phyloP scores from a whole-genome alignment of 2,113 vertebrate species.

The Anguilla japonica region DNA sequence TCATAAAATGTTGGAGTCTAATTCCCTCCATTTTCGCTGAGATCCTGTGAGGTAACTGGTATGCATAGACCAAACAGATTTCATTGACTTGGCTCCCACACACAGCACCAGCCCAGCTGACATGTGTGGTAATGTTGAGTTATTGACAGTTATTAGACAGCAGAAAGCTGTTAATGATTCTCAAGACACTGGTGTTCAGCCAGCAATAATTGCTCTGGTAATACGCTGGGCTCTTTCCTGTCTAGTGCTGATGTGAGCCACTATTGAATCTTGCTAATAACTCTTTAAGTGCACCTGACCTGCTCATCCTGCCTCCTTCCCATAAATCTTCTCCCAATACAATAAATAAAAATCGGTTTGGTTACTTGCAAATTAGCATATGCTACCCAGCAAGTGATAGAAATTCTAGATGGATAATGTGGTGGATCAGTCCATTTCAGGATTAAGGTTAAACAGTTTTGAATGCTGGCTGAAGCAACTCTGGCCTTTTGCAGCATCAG shows the following conservation, averaged over 20 bases:
- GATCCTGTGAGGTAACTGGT: background rate
- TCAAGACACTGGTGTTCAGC: background rate
- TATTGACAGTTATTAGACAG: constrained; percentile 10
- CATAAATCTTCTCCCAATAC: background rate
- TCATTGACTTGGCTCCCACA: background rate
- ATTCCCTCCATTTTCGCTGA: background rate
- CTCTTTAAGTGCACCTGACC: constrained; percentile 2
- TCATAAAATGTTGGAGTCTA: background rate
- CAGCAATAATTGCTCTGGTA: background rate
- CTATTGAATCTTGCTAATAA: background rate
- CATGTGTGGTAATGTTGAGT: background rate
- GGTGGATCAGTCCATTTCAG: background rate
- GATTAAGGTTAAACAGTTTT: background rate
- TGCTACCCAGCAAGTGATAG: background rate
- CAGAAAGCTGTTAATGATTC: constrained; percentile 16
- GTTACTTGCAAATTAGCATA: background rate
- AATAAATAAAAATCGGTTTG: background rate
- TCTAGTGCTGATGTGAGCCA: background rate
- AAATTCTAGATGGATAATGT: background rate
- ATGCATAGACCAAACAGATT: background rate
- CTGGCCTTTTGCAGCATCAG: background rate
- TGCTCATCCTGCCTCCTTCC: background rate
- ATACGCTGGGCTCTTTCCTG: background rate
- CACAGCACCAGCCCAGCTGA: background rate
- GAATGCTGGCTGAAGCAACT: background rate